phyloP scores from a whole-genome alignment of 2,113 vertebrate genomes.

The Telmatochromis sp. region DNA sequence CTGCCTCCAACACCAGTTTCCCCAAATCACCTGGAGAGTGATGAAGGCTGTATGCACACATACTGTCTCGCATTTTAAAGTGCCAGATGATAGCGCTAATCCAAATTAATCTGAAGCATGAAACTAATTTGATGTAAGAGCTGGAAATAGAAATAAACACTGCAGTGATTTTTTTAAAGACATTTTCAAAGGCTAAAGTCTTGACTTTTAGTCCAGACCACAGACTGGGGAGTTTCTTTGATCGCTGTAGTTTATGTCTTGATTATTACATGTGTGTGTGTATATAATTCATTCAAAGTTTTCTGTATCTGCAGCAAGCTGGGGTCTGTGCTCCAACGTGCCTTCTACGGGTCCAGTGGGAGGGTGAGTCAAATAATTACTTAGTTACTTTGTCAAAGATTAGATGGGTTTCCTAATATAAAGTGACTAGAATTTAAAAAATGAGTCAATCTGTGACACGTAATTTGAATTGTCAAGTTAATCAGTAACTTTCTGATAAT shows the following conservation, averaged over 20 bases:
- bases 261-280: neutral
- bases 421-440: neutral
- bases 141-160: neutral
- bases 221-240: neutral
- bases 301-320: constrained; percentile 67
- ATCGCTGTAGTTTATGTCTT: neutral
- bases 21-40: constrained; percentile 12
- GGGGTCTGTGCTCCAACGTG: constrained; percentile 80
- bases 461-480: neutral
- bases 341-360: constrained; percentile 77
- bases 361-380: constrained; percentile 57
- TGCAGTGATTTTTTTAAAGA: neutral
- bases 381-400: neutral
- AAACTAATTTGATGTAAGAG: neutral
- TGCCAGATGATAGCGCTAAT: neutral
- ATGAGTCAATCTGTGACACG: accelerated
- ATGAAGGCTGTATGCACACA: neutral
- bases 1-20: neutral
- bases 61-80: neutral
- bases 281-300: neutral
- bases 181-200: neutral
- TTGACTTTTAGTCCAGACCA: neutral
- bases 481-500: neutral
- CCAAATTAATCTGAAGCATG: neutral
- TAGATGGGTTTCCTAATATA: neutral